Conservation (phyloP, 2,113 vertebrate genomes). For the Nothocercus nigrocapillus region DNA sequence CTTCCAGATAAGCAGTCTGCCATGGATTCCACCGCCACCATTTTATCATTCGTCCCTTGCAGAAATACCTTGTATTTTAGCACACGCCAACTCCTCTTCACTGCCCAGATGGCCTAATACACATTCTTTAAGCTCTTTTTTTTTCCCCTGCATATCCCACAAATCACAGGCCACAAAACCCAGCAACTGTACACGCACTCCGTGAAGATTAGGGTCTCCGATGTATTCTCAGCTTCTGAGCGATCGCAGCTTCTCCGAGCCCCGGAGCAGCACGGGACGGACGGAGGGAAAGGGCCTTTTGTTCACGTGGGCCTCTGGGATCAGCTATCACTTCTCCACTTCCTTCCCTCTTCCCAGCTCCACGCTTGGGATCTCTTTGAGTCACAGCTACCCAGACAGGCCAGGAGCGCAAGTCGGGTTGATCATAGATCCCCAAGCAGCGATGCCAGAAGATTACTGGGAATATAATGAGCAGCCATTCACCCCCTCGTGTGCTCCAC, state of each 20-base stretch:
- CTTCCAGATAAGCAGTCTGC: conserved; percentile 29
- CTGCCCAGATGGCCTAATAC: not conserved
- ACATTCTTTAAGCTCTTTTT: not conserved
- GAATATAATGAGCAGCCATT: not conserved
- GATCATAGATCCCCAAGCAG: not conserved
- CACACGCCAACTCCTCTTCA: not conserved
- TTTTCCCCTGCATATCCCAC: not conserved
- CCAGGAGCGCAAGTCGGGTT: not conserved
- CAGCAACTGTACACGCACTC: not conserved
- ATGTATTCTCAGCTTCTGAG: not conserved
- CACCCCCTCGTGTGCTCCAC: not conserved
- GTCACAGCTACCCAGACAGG: not conserved
- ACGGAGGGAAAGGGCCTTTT: not conserved
- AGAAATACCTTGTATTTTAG: conserved; percentile 10
- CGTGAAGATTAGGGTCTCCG: not conserved
- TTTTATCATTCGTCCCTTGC: conserved; percentile 21
- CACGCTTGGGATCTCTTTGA: not conserved
- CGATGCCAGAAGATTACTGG: not conserved
- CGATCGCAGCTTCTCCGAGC: not conserved
- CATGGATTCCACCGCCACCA: conserved; percentile 15
- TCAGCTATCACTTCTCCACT: not conserved
- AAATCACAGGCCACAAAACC: conserved; percentile 42
- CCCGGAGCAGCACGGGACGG: not conserved
- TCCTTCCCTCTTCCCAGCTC: not conserved
- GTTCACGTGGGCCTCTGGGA: not conserved